Evolutionary conservation across 2,113 vertebrate genomes (phyloP).

Genomic region (Balaeniceps rex): DNA sequence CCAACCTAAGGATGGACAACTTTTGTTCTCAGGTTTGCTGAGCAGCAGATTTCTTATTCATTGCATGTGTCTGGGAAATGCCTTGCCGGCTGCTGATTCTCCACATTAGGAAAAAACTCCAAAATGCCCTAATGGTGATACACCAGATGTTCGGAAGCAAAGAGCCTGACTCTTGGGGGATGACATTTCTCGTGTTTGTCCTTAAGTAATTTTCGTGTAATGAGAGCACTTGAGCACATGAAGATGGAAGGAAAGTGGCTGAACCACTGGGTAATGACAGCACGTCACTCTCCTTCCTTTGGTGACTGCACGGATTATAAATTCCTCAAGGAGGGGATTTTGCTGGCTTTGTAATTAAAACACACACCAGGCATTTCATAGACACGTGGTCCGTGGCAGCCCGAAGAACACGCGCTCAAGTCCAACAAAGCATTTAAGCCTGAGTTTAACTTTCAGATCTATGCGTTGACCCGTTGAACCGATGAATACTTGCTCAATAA

Average conservation of each 20-base stretch:
- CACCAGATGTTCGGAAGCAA: background rate
- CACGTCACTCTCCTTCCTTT: background rate
- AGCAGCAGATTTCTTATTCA: background rate
- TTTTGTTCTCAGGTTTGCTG: background rate
- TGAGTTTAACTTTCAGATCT: background rate
- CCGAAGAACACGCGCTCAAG: background rate
- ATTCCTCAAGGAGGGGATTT: background rate
- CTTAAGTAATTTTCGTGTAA: background rate
- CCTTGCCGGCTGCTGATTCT: background rate
- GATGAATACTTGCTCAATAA: background rate
- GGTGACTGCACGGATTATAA: background rate
- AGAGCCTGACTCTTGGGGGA: background rate
- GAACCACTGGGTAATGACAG: background rate
- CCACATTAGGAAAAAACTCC: background rate
- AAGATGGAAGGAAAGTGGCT: background rate
- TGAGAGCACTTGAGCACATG: background rate
- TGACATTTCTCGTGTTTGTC: background rate
- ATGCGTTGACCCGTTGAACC: fast-evolving
- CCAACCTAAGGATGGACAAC: background rate
- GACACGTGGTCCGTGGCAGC: background rate
- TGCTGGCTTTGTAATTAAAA: background rate
- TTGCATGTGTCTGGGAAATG: background rate
- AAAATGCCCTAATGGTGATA: background rate
- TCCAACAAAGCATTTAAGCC: background rate
- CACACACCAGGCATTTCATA: background rate